Conservation (phyloP, 2,113 vertebrate genomes). For the Erpornis zantholeuca region DNA sequence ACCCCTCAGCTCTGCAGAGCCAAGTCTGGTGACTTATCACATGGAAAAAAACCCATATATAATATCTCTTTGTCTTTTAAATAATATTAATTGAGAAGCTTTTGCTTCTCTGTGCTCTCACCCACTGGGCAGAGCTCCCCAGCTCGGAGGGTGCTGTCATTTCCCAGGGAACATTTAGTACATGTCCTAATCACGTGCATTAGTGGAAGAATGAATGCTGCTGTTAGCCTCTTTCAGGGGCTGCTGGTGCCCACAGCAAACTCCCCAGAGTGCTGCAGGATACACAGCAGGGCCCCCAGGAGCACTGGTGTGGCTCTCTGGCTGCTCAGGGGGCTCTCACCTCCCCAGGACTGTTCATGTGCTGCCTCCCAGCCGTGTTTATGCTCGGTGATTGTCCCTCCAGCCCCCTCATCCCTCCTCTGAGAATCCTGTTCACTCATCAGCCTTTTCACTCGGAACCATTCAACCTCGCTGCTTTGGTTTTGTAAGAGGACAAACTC, state of each 20-base stretch:
- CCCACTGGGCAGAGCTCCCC: not conserved
- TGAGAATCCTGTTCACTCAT: not conserved
- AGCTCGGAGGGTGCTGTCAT: not conserved
- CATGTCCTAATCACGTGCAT: not conserved
- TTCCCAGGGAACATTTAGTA: not conserved
- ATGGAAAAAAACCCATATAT: not conserved
- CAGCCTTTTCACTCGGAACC: conserved; percentile 61
- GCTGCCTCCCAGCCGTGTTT: not conserved
- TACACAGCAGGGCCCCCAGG: not conserved
- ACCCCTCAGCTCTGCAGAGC: not conserved
- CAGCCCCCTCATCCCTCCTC: not conserved
- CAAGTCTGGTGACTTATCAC: not conserved
- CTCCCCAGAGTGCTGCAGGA: not conserved
- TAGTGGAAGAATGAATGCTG: not conserved
- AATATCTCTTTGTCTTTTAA: not conserved
- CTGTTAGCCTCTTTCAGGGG: not conserved
- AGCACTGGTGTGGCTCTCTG: not conserved
- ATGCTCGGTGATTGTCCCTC: not conserved
- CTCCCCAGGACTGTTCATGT: not conserved
- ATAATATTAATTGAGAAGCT: not conserved
- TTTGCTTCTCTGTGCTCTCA: not conserved
- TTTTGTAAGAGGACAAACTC: conserved; percentile 82
- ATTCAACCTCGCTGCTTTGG: conserved; percentile 60
- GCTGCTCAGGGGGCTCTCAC: not conserved
- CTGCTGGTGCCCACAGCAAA: not conserved